phyloP scores from a whole-genome alignment of 1,140 invertebrate genomes.

The Trachymyrmex cornetzi region DNA sequence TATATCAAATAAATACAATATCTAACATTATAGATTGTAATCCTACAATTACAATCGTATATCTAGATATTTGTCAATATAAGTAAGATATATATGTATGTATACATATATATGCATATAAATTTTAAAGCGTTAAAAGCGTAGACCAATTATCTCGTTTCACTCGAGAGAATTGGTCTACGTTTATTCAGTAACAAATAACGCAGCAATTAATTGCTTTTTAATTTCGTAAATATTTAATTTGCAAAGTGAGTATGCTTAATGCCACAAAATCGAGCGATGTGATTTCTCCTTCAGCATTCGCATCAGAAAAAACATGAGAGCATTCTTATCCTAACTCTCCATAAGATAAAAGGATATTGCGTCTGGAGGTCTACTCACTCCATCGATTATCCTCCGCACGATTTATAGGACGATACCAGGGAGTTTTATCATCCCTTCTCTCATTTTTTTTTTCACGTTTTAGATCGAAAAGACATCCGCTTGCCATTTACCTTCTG shows the following conservation, averaged over 20 bases:
- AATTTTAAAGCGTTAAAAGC: not conserved
- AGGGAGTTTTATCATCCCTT: not conserved
- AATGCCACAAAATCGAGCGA: not conserved
- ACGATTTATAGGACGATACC: not conserved
- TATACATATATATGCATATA: not conserved
- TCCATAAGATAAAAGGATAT: conserved; percentile 23
- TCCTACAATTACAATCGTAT: not conserved
- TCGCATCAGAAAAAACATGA: not conserved
- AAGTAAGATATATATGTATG: not conserved
- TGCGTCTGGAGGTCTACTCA: conserved; percentile 21
- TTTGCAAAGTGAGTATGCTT: not conserved
- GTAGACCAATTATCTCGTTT: not conserved
- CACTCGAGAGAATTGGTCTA: not conserved
- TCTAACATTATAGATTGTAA: not conserved
- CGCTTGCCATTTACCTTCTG: conserved; percentile 85
- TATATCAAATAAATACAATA: no score
- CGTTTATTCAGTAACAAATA: not conserved
- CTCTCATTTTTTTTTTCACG: not conserved
- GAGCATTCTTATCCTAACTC: not conserved
- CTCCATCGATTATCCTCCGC: conserved; percentile 44
- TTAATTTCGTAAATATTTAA: not conserved
- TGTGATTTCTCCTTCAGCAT: conserved; percentile 2
- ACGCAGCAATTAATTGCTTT: not conserved
- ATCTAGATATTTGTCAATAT: not conserved
- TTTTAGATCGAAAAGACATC: not conserved